Evolutionary conservation across 2,113 vertebrate genomes (phyloP).

Genomic region (Pipra filicauda): DNA sequence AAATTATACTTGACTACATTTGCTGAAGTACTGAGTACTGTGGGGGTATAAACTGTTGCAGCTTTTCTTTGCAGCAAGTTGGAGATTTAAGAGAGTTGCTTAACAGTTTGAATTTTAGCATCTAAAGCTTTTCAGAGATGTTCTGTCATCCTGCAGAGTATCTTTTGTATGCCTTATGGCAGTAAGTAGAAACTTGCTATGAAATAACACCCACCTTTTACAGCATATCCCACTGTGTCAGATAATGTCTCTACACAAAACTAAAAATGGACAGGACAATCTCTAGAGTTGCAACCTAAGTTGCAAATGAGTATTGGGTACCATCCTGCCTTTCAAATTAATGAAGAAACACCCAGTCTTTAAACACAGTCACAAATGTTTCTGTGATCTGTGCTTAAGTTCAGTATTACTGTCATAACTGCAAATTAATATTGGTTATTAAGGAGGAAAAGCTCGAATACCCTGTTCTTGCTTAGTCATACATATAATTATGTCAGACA

Average conservation of each 20-base stretch:
- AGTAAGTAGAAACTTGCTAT: not conserved
- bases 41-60: not conserved
- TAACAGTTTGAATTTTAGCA: not conserved
- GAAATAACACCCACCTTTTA: not conserved
- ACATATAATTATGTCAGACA: slow-evolving; percentile 6
- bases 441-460: slow-evolving; percentile 1
- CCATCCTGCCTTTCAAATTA: not conserved
- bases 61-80: not conserved
- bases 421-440: slow-evolving; percentile 32
- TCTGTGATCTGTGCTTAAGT: not conserved
- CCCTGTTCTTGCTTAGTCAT: not conserved
- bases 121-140: not conserved
- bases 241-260: not conserved
- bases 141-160: not conserved
- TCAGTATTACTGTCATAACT: not conserved
- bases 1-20: not conserved
- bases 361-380: not conserved
- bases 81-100: not conserved
- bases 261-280: not conserved
- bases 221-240: not conserved
- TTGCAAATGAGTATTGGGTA: not conserved
- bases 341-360: not conserved
- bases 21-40: not conserved
- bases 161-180: not conserved
- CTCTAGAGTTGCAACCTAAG: not conserved